Conservation (phyloP, 2,797 vertebrate genomes). For the Aldrovandia affinis region DNA sequence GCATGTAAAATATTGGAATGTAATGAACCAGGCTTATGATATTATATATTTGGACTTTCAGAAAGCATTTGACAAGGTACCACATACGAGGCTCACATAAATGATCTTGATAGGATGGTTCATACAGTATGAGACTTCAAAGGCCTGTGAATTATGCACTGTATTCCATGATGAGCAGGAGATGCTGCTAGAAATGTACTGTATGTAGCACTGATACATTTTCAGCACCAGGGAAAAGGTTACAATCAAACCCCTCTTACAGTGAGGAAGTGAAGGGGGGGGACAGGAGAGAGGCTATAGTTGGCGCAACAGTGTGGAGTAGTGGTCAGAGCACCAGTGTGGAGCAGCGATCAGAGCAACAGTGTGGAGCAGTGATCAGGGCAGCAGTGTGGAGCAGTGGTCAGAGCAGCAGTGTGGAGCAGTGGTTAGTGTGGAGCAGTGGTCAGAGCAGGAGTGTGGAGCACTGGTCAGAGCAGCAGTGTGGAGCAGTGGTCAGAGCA, state of each 20-base stretch:
- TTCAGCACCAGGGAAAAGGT: not conserved
- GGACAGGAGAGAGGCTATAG: not conserved
- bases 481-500: not conserved
- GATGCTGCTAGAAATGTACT: not conserved
- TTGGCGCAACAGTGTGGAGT: too few species aligned
- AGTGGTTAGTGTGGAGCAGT: not conserved
- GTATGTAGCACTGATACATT: not conserved
- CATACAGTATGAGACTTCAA: not conserved
- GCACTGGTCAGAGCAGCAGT: not conserved
- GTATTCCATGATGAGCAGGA: not conserved
- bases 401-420: not conserved
- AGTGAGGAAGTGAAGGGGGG: not conserved
- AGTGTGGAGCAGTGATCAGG: not conserved
- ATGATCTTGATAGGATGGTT: too few species aligned
- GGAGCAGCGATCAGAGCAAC: not conserved
- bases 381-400: not conserved
- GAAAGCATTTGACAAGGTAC: too few species aligned
- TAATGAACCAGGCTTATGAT: too few species aligned
- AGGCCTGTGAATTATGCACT: not conserved
- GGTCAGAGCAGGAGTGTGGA: not conserved
- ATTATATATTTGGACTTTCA: too few species aligned
- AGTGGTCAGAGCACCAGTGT: too few species aligned
- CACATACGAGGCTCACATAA: too few species aligned
- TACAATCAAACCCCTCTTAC: not conserved
- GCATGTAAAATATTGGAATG: too few species aligned